A percentile compares a stretch with the other conserved stretches of the same genome.
Conservation (phyloP, 2,113 vertebrate genomes). For the Phodopus roborovskii region DNA sequence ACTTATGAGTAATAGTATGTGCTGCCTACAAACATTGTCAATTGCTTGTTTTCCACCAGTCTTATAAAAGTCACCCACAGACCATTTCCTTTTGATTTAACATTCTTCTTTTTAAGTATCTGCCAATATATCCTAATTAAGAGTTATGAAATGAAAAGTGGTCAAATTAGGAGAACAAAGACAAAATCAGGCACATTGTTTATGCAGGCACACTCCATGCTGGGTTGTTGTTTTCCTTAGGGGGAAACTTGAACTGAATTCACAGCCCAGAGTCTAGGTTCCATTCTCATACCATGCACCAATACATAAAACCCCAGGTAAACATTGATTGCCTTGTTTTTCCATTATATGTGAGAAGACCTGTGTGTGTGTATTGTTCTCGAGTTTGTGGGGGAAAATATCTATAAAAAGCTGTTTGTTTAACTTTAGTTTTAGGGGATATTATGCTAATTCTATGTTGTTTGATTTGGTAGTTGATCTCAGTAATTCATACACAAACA, state of each 20-base stretch:
- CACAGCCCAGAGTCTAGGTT: neutral
- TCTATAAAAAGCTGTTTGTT: neutral
- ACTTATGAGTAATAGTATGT: neutral
- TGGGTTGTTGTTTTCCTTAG: neutral
- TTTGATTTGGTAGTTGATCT: neutral
- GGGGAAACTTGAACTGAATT: neutral
- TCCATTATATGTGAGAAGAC: neutral
- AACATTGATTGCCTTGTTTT: neutral
- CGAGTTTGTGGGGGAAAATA: neutral
- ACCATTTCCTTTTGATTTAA: neutral
- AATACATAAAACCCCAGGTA: neutral
- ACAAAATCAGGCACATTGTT: neutral
- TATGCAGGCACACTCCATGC: neutral
- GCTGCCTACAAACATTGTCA: neutral
- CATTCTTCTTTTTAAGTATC: neutral
- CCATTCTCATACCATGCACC: neutral
- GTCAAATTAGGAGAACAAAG: slow-evolving; percentile 22
- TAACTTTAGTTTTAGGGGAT: neutral
- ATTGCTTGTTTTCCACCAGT: neutral
- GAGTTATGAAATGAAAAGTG: neutral
- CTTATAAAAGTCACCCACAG: neutral
- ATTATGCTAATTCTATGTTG: neutral
- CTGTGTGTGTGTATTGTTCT: neutral
- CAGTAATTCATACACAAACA: slow-evolving; percentile 23
- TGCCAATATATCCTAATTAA: slow-evolving; percentile 31